Evolutionary conservation across 2,797 vertebrate species (phyloP).

Genomic region (Neostethus bicornis): DNA sequence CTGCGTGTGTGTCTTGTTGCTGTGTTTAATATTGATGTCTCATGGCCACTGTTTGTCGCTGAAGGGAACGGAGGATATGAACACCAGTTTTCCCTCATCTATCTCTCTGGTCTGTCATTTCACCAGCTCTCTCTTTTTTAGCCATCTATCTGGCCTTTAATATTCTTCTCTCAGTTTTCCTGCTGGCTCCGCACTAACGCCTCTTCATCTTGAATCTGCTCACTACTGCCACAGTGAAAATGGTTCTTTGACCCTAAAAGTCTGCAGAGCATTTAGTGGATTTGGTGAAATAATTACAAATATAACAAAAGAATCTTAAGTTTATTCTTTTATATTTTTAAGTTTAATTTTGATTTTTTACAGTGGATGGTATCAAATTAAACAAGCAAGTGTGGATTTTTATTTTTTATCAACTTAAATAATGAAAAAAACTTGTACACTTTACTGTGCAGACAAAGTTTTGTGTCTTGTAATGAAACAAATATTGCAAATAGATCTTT

Average conservation of each 20-base stretch:
- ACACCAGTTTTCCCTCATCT: slow-evolving; percentile 75
- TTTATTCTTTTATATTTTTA: too few relatives aligned
- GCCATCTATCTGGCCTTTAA: slow-evolving; percentile 60
- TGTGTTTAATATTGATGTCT: slow-evolving; percentile 85
- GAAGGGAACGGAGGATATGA: slow-evolving; percentile 81
- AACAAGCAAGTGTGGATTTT: too few relatives aligned
- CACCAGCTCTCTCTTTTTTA: slow-evolving; percentile 55
- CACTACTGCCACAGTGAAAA: slow-evolving; percentile 4
- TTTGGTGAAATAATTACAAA: too few relatives aligned
- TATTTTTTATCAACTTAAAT: too few relatives aligned
- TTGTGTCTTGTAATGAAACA: too few relatives aligned
- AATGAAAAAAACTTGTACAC: too few relatives aligned
- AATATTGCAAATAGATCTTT: too few relatives aligned
- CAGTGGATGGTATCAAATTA: too few relatives aligned
- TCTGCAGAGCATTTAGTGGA: neutral
- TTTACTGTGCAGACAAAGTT: too few relatives aligned
- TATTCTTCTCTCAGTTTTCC: slow-evolving; percentile 22
- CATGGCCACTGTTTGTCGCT: slow-evolving; percentile 77
- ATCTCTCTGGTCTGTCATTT: slow-evolving; percentile 78
- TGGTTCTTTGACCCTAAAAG: slow-evolving; percentile 1
- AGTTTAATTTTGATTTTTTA: too few relatives aligned
- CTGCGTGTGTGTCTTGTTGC: slow-evolving; percentile 67
- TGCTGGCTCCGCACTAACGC: slow-evolving; percentile 9
- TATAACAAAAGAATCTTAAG: too few relatives aligned
- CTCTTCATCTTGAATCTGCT: slow-evolving; percentile 17